Conservation (phyloP, 2,888 invertebrate genomes). For the Drosophila infuscata region DNA sequence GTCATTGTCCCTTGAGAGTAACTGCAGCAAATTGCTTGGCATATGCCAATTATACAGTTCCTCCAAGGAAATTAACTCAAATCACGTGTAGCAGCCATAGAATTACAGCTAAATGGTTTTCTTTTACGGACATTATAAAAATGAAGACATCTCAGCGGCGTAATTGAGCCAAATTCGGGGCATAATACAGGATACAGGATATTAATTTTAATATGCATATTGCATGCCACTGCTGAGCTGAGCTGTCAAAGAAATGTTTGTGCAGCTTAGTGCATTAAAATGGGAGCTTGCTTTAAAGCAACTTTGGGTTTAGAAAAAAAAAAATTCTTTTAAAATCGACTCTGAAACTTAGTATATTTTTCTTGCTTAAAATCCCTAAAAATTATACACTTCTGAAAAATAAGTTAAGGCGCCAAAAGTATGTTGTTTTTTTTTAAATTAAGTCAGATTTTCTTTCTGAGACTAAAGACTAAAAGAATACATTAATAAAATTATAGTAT, state of each 20-base stretch:
- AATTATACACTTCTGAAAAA: too few relatives aligned
- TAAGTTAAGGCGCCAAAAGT: too few relatives aligned
- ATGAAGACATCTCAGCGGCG: slow-evolving; percentile 26
- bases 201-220: neutral
- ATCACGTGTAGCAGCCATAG: slow-evolving; percentile 43
- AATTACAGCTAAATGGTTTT: slow-evolving; percentile 18
- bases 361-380: too few relatives aligned
- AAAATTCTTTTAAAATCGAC: neutral
- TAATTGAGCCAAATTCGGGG: slow-evolving; percentile 18
- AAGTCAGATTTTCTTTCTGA: neutral
- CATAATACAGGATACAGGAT: neutral
- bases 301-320: neutral
- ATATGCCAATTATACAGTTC: slow-evolving; percentile 70
- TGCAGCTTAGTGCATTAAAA: neutral
- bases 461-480: too few relatives aligned
- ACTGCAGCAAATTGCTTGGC: slow-evolving; percentile 66
- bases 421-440: too few relatives aligned
- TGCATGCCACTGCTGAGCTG: neutral
- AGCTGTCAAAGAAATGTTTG: neutral
- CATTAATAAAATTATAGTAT: neutral
- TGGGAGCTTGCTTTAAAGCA: neutral
- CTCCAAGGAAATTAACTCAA: slow-evolving; percentile 64
- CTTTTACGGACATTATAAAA: neutral
- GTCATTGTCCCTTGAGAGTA: slow-evolving; percentile 63
- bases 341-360: too few relatives aligned